Evolutionary conservation across 2,797 vertebrate species (phyloP), one percentile per base, ranked within the genome.

Genomic region (Melanotaenia boesemani): DNA sequence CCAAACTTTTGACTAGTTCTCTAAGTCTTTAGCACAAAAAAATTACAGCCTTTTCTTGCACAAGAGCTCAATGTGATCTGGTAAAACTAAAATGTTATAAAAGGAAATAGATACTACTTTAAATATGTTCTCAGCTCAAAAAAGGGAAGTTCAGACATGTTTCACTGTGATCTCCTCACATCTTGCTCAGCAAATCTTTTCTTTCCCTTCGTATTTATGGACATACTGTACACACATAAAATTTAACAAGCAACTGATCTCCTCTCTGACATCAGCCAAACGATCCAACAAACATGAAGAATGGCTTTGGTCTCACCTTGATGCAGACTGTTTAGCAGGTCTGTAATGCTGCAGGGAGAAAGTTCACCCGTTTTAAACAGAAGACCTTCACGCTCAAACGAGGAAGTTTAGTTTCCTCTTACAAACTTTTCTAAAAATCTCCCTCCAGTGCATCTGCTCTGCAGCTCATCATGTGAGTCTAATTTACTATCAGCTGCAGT

Each of bases 381-480:
- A 66, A 2, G 15, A 57, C 3, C 11, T 16, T 52, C 36, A 63
- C 20, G 6, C 57, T 24, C 1, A 15, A 77, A 89, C 80, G 74
- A 79, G 80, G 86, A 89, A 90, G 83, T 85, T 13, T 6, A 34
- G 57, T 76, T 84, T 79, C 74, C 74, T 68, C 57, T 8, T 41
- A 41, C 16, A 52, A 50, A 69, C 67, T 76, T 7, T 66, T 72
- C 26, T 59, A 26, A 9, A 63, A 56, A n/a, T 8, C 36, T 10
- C 37, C 63, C 39, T 50, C 44, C 66, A n/a, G 63, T 34, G 37
- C 28, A 5, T 56, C 67, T 69, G 48, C 57, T 66, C 11, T 46
- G 56, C 6, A 34, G 10, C 54, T 77, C 1, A 34, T 92, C 91
- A 91, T 87, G 84, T 91, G 90, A 86, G 46, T 75, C 79, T 76